phyloP scores from a whole-genome alignment of 1,140 invertebrate genomes.

The Drosophila murphyi region DNA sequence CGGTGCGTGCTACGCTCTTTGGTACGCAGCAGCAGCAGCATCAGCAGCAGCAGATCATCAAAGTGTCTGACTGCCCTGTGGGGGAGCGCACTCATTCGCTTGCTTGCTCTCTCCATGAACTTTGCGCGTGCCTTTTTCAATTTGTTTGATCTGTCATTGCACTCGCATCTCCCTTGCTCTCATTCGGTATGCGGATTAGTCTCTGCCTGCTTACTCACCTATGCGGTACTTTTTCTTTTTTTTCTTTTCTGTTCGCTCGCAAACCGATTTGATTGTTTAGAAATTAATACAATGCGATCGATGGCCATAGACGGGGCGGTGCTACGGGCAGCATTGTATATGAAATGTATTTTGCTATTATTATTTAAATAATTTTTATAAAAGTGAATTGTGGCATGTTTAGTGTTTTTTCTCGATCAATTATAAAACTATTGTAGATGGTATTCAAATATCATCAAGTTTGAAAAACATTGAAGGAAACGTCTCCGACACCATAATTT shows the following conservation, averaged over 20 bases:
- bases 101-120: constrained; percentile 33
- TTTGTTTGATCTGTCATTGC: constrained; percentile 51
- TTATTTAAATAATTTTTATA: background rate
- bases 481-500: too few species aligned
- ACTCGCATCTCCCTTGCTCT: constrained; percentile 22
- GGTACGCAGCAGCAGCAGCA: background rate
- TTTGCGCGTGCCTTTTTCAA: constrained; percentile 44
- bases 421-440: too few species aligned
- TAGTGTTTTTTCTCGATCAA: too few species aligned
- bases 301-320: background rate
- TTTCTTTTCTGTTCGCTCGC: constrained; percentile 7
- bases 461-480: too few species aligned
- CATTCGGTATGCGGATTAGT: background rate
- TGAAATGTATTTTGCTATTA: constrained; percentile 19
- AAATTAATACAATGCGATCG: constrained; percentile 37
- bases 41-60: constrained; percentile 9
- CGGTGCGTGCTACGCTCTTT: constrained; percentile 7
- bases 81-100: background rate
- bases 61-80: constrained; percentile 6
- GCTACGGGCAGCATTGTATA: constrained; percentile 7
- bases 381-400: background rate
- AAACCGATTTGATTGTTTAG: constrained; percentile 33
- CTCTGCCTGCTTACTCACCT: constrained; percentile 6
- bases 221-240: constrained; percentile 4
- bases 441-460: too few species aligned